These are phyloP conservation scores for Tineola bisselliella DNA, from an alignment of 2,888 invertebrate genomes.

Conservation along the genomic window DNA sequence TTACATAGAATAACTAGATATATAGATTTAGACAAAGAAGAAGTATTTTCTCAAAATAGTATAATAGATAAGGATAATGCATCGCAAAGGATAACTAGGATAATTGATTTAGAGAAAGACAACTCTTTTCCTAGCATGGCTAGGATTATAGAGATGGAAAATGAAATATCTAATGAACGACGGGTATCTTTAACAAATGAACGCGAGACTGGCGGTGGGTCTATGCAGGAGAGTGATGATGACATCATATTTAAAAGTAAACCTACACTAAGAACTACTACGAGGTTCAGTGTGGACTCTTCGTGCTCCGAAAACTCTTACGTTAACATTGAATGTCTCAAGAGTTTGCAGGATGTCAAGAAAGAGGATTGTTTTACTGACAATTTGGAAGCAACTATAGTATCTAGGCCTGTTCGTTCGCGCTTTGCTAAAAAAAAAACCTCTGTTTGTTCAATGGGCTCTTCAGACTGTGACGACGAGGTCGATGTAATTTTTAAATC, in stretches of 20 bases:
- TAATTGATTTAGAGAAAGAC: conserved; percentile 52
- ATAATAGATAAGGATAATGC: conserved; percentile 17
- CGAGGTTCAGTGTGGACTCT: conserved; percentile 64
- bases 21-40: conserved; percentile 46
- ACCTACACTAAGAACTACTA: conserved; percentile 47
- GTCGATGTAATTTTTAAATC: conserved; percentile 66
- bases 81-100: conserved; percentile 44
- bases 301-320: conserved; percentile 68
- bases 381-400: conserved; percentile 38
- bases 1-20: conserved; percentile 54
- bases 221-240: conserved; percentile 38
- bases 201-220: conserved; percentile 56
- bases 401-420: conserved; percentile 47
- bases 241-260: conserved; percentile 50
- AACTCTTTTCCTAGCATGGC: conserved; percentile 56
- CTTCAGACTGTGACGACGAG: conserved; percentile 63
- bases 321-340: conserved; percentile 62
- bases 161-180: conserved; percentile 59
- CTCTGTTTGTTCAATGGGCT: conserved; percentile 63
- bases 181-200: conserved; percentile 59
- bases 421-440: conserved; percentile 60
- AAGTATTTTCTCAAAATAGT: conserved; percentile 12
- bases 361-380: conserved; percentile 48
- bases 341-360: conserved; percentile 64
- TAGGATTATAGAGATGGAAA: conserved; percentile 63